Conservation (phyloP, 1,140 invertebrate genomes). For the Drosophila tsacasi region DNA sequence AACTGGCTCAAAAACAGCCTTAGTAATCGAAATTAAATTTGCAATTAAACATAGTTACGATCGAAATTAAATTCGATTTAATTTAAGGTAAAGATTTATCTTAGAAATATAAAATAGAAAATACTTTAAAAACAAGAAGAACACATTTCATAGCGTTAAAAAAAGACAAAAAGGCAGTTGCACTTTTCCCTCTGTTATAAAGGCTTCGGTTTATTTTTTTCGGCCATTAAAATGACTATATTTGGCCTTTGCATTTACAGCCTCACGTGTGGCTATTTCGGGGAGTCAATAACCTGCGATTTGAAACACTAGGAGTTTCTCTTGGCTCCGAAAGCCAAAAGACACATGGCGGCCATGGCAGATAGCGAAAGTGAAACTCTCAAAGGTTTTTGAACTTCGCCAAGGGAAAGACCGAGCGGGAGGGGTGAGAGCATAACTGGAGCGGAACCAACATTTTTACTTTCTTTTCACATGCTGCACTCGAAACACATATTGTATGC, state of each 20-base stretch:
- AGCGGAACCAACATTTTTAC: slow-evolving; percentile 79
- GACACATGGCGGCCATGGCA: slow-evolving; percentile 45
- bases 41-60: no score
- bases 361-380: slow-evolving; percentile 79
- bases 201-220: neutral
- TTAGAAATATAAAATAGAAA: no score
- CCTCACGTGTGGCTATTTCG: slow-evolving; percentile 35
- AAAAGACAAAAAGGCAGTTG: no score
- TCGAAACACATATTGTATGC: slow-evolving; percentile 6
- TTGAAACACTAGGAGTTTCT: slow-evolving; percentile 59
- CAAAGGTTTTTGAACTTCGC: slow-evolving; percentile 74
- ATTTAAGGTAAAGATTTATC: no score
- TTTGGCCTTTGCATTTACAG: slow-evolving; percentile 7
- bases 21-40: no score
- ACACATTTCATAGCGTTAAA: neutral
- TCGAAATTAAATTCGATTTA: no score
- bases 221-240: slow-evolving; percentile 4
- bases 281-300: slow-evolving; percentile 42
- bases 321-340: slow-evolving; percentile 36
- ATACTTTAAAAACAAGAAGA: neutral
- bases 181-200: no score
- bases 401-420: neutral
- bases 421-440: slow-evolving; percentile 58
- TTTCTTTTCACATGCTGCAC: slow-evolving; percentile 77
- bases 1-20: no score